Conservation (phyloP, 1,140 invertebrate genomes). For the Macrocentrus cingulum region DNA sequence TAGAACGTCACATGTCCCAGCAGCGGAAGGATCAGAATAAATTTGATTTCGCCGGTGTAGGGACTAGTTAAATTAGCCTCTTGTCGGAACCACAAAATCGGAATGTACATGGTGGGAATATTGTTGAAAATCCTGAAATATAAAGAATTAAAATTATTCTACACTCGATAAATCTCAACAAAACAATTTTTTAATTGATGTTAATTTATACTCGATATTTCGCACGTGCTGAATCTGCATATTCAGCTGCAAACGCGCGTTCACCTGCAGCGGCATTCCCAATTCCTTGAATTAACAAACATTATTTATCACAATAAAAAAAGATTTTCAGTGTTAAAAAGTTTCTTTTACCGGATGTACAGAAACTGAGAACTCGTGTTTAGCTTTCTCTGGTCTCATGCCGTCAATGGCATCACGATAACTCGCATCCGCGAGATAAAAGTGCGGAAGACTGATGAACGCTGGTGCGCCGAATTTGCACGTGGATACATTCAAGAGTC, state of each 20-base stretch:
- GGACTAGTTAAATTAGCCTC: slow-evolving; percentile 63
- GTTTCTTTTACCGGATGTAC: slow-evolving; percentile 69
- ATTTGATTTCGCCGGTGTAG: slow-evolving; percentile 62
- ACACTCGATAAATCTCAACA: too few relatives aligned
- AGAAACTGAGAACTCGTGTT: slow-evolving; percentile 71
- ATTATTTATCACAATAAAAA: slow-evolving; percentile 18
- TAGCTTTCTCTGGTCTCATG: slow-evolving; percentile 67
- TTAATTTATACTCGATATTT: slow-evolving; percentile 59
- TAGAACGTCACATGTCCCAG: slow-evolving; percentile 60
- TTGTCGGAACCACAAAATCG: slow-evolving; percentile 77
- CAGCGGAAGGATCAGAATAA: slow-evolving; percentile 56
- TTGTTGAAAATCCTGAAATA: slow-evolving; percentile 60
- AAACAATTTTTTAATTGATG: background rate
- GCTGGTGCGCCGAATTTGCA: slow-evolving; percentile 76
- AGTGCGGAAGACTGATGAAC: slow-evolving; percentile 84
- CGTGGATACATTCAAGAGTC: slow-evolving; percentile 68
- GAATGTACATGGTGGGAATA: slow-evolving; percentile 63
- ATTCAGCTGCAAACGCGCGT: slow-evolving; percentile 74
- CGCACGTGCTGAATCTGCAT: slow-evolving; percentile 64
- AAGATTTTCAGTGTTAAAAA: slow-evolving; percentile 16
- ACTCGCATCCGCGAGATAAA: slow-evolving; percentile 74
- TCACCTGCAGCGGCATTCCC: slow-evolving; percentile 70
- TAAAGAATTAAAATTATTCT: background rate
- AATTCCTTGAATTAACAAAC: slow-evolving; percentile 53
- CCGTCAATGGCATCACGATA: slow-evolving; percentile 69